These are phyloP conservation scores for Andrena cerasifolii DNA, from an alignment of 1,140 invertebrate genomes.

Conservation along the genomic window DNA sequence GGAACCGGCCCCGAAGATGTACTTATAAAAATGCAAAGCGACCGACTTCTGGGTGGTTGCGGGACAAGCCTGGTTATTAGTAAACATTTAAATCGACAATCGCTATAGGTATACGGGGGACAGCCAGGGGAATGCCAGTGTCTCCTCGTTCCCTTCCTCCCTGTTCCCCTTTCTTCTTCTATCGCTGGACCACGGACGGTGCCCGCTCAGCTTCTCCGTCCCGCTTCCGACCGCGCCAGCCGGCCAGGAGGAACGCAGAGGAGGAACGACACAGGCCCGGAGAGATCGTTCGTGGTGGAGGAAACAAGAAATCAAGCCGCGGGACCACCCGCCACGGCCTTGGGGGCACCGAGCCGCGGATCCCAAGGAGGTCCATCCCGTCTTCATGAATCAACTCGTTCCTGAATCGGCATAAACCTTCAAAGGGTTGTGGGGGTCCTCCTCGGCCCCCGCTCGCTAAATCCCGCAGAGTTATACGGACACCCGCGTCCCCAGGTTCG, in stretches of 20 bases:
- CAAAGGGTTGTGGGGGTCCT: constrained; percentile 66
- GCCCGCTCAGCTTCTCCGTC: not conserved
- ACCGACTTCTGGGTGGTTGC: constrained; percentile 82
- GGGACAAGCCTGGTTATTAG: constrained; percentile 82
- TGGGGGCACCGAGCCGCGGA: constrained; percentile 76
- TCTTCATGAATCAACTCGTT: constrained; percentile 83
- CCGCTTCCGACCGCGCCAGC: not conserved
- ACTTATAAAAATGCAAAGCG: constrained; percentile 83
- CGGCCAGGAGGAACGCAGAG: constrained; percentile 1
- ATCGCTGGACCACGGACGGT: constrained; percentile 29
- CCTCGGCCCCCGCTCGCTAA: constrained; percentile 47
- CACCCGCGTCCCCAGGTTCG: constrained; percentile 55
- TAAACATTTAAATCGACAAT: constrained; percentile 83
- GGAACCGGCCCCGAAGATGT: constrained; percentile 71
- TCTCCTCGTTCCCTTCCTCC: constrained; percentile 40
- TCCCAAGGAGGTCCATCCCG: constrained; percentile 81
- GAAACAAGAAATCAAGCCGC: constrained; percentile 82
- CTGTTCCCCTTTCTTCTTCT: constrained; percentile 31
- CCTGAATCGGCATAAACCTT: constrained; percentile 80
- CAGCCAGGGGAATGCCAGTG: constrained; percentile 67
- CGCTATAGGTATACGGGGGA: constrained; percentile 70
- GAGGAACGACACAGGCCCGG: constrained; percentile 31
- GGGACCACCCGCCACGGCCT: constrained; percentile 81
- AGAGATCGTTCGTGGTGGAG: constrained; percentile 70
- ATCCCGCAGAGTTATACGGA: constrained; percentile 72